phyloP scores from a whole-genome alignment of 2,113 vertebrate species.

The Struthidea cinerea region DNA sequence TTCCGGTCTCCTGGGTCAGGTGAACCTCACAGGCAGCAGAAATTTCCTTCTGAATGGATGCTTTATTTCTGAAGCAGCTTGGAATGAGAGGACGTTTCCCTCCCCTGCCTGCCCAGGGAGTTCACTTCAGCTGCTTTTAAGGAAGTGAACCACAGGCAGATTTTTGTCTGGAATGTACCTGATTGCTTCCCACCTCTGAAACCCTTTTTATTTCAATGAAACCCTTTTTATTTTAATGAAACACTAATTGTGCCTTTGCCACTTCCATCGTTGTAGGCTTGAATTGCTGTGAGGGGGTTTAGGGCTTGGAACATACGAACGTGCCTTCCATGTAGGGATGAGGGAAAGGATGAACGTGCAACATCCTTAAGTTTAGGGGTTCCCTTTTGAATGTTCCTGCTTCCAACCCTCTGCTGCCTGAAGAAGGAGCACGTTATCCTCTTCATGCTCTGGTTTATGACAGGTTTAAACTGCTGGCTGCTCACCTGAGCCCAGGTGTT shows the following conservation, averaged over 20 bases:
- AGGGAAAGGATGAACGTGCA: not conserved
- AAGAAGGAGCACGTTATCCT: not conserved
- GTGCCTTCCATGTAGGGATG: not conserved
- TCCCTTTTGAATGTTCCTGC: not conserved
- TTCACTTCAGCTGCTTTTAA: not conserved
- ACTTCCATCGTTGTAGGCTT: not conserved
- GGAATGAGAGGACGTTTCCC: not conserved
- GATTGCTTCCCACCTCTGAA: not conserved
- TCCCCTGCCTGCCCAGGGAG: not conserved
- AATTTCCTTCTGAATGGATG: not conserved
- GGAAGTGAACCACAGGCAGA: not conserved
- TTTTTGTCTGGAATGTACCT: not conserved
- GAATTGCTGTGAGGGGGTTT: not conserved
- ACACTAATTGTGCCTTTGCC: not conserved
- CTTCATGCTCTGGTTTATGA: accelerated
- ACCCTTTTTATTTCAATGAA: not conserved
- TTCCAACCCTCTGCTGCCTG: not conserved
- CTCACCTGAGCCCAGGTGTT: not conserved
- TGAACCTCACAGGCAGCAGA: constrained; percentile 3
- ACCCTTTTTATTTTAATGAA: not conserved
- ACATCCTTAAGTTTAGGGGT: not conserved
- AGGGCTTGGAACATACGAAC: not conserved
- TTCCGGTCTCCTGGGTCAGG: not conserved
- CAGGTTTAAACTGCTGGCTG: not conserved
- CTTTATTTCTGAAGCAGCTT: not conserved